Percentiles rank a stretch among this genome's conserved stretches.
Evolutionary conservation across 2,797 vertebrate genomes (phyloP).

Genomic region (Acrossocheilus wenchowensis): DNA sequence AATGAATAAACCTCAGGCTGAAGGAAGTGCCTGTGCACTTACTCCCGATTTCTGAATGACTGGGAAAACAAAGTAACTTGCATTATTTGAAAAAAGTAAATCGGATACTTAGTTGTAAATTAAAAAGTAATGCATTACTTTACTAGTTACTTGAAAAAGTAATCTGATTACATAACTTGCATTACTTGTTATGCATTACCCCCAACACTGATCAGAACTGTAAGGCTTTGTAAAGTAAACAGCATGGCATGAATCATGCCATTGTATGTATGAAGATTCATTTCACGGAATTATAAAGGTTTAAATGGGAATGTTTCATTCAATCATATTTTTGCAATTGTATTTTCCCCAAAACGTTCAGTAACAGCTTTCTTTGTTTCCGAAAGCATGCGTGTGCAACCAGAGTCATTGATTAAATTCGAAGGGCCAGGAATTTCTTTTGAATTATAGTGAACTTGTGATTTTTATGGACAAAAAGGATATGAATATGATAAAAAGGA

Average conservation of each 20-base stretch:
- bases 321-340: background rate
- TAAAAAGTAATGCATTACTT: background rate
- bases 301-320: background rate
- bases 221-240: constrained; percentile 35
- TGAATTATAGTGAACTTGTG: background rate
- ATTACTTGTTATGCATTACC: background rate
- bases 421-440: background rate
- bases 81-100: background rate
- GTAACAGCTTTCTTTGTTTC: background rate
- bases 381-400: background rate
- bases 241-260: background rate
- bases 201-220: constrained; percentile 47
- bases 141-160: background rate
- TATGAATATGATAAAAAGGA: background rate
- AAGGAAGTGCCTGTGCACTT: too few species aligned
- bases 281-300: constrained; percentile 4
- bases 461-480: background rate
- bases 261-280: background rate
- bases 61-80: background rate
- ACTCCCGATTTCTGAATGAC: too few species aligned
- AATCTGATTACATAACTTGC: background rate
- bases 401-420: background rate
- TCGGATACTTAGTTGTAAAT: background rate
- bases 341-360: background rate
- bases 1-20: too few species aligned